Base-by-base conservation (phyloP, 2,797 vertebrate species). In the Pseudomugil gertrudae region DNA sequence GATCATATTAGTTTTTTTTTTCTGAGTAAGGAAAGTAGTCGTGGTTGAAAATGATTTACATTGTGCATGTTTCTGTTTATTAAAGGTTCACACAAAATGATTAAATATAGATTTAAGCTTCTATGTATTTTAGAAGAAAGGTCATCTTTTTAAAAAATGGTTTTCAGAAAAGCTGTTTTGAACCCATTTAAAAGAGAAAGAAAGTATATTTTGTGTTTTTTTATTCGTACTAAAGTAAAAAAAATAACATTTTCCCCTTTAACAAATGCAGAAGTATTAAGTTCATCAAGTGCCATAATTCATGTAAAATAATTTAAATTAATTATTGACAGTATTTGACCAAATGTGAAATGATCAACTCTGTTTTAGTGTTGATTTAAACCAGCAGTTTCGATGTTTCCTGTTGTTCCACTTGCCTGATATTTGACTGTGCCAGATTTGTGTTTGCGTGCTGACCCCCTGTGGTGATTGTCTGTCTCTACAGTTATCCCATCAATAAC, bases 401-500 rank as follows among this genome's bases (percentile, higher is more conserved):
- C 0, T 40, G 9, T 4, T 21, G 1, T 24, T 63, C 19, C 27
- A 82, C 85, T 74, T 76, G 84, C 94, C 92, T 93, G 91, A 57
- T 86, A 82, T 26, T 85, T 76, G 0, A 88, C 0, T 0, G 92
- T 88, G 17, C 76, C 74, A 81, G 75, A 92, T 78, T 83, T 92
- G 33, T 85, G 50, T 72, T 85, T 93, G 40, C 93, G 88, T 85
- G 73, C 78, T 77, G 89, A 83, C 85, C 83, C 90, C 92, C 38
- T 76, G 76, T 88, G 92, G 83, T 78, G 65, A 27, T 29, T 9
- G 32, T 55, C 43, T 29, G 47, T 63, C 4, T 89, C 90, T 89
- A 88, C 84, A 84, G 64, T 23, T 53, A 67, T n/a, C 21, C 58
- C 80, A 5, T 92, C 69, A 1, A 35, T 27, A 19, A 5, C 38